Base-by-base conservation (phyloP, 2,113 vertebrate genomes). In the Xerus inauris region DNA sequence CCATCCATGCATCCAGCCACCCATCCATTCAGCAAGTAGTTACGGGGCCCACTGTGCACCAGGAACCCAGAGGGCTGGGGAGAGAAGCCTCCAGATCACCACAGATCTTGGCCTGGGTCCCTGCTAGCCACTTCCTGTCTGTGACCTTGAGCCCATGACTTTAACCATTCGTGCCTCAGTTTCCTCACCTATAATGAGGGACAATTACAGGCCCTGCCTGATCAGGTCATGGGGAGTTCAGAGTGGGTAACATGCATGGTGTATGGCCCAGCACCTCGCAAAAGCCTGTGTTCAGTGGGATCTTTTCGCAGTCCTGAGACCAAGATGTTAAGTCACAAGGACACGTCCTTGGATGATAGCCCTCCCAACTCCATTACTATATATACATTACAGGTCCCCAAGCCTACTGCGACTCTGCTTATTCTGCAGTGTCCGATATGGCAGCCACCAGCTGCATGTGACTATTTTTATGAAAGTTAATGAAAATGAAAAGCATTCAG, bases 21-120 rank as follows among this genome's bases (percentile, higher is more conserved):
- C 91, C 92, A 92, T 86, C 89, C 97, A 96, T 95, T 96, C 95
- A 96, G 80, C 77, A 65, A 45, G 82, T 62, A 19, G 76, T 24
- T 47, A 4, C 81, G 6, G 12, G 87, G 86, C 94, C 91, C 87
- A 77, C 51, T 14, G 69, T 22, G 54, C 6, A 3, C 35, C 38
- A 5, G 86, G 91, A 85, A 20, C 38, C 67, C 19, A 0, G 67
- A 0, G 35, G 8, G 79, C 17, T 1, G 9, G 69, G 65, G 84
- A 59, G 45, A 17, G 7, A 9, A 54, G 24, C 57, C 11, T 3
- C 28, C 49, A 1, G 35, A 11, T 51, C 6, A 4, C 54, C 67
- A 14, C 88, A 30, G 57, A 8, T 69, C 87, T 75, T 11, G 22
- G 19, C 64, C 9, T 20, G 32, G 40, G 64, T 19, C 49, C 73